Evolutionary conservation across 2,888 invertebrate genomes (phyloP), one percentile per base, ranked within the genome.

Genomic region (Strigamia maritima): DNA sequence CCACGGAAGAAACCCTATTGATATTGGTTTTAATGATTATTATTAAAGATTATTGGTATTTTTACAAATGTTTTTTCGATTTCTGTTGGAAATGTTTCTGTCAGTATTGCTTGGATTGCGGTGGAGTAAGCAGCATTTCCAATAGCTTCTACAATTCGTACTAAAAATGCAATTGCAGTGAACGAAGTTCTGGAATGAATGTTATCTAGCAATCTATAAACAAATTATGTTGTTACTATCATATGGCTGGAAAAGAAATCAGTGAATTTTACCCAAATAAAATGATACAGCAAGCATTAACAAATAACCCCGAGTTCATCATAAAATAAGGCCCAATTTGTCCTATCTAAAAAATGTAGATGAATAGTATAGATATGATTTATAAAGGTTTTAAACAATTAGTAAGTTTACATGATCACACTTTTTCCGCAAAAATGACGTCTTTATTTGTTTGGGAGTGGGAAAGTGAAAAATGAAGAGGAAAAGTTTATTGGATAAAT

Each of bases 301-400:
- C 92, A 80, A 93, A 90, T 79, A 95, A 93, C 0, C 95, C 94
- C 10, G 90, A 90, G 84, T 93, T 93, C 87, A 94, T 94, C 79
- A 94, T 88, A 19, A 91, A 85, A 84, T 94, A 94, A 0, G 94
- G 92, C 0, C 94, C 94, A 80, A 94, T 89, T 83, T 88, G 89
- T 84, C 92, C 92, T 80, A 95, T 88, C 90, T 90, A n/a, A n/a
- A n/a, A n/a, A n/a, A n/a, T n/a, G n/a, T n/a, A n/a, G n/a, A n/a
- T n/a, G n/a, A n/a, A n/a, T n/a, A n/a, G n/a, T n/a, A n/a, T n/a
- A n/a, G n/a, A n/a, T n/a, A n/a, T n/a, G n/a, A n/a, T n/a, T n/a
- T n/a, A 88, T 86, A n/a, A n/a, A n/a, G n/a, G n/a, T n/a, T n/a
- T n/a, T n/a, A n/a, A n/a, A n/a, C n/a, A n/a, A n/a, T n/a, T n/a